phyloP scores from a whole-genome alignment of 1,140 invertebrate species.

The Lepidurus arcticus region DNA sequence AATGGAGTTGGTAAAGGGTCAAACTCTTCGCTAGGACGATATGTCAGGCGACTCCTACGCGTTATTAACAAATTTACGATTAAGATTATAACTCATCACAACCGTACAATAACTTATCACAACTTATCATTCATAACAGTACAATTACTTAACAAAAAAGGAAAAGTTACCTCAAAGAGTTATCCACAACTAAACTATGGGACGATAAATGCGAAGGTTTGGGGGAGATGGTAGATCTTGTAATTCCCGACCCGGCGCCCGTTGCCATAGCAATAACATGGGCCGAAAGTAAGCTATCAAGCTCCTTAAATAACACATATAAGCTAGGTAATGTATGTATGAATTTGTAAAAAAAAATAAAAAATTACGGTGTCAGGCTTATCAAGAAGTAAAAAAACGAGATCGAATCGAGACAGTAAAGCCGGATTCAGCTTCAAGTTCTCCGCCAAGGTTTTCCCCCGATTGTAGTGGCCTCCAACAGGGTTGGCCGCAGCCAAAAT shows the following conservation, averaged over 20 bases:
- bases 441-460: conserved; percentile 77
- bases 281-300: conserved; percentile 70
- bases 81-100: background rate
- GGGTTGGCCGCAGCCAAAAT: conserved; percentile 91
- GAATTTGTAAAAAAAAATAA: background rate
- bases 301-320: conserved; percentile 48
- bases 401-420: conserved; percentile 84
- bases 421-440: conserved; percentile 82
- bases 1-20: conserved; percentile 50
- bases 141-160: background rate
- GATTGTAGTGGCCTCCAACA: conserved; percentile 77
- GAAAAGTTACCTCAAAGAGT: background rate
- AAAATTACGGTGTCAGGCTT: conserved; percentile 58
- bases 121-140: background rate
- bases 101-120: background rate
- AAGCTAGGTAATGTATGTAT: conserved; percentile 31
- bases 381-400: conserved; percentile 87
- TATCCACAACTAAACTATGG: background rate
- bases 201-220: background rate
- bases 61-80: background rate
- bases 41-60: conserved; percentile 54
- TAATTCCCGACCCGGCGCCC: conserved; percentile 38
- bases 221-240: background rate
- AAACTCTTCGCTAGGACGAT: conserved; percentile 54
- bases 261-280: conserved; percentile 73